phyloP scores from a whole-genome alignment of 2,797 vertebrate species.

The Artibeus lituratus region DNA sequence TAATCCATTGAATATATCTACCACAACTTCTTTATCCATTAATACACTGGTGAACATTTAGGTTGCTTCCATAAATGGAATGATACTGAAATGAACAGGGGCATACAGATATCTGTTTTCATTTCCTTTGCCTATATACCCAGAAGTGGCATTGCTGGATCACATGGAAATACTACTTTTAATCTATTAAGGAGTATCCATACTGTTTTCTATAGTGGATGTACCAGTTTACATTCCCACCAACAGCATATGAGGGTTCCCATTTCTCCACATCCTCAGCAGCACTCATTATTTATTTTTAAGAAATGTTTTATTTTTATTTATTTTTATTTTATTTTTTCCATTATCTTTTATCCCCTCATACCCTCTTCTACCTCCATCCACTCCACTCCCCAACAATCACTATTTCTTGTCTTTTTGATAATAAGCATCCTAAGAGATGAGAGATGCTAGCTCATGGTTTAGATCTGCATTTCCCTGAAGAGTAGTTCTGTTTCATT shows the following conservation, averaged over 20 bases:
- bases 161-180: not conserved
- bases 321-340: too few relatives aligned
- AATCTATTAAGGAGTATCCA: not conserved
- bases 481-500: not conserved
- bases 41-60: not conserved
- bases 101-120: not conserved
- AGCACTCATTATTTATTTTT: not conserved
- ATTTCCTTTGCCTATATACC: not conserved
- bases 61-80: not conserved
- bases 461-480: not conserved
- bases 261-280: not conserved
- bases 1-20: not conserved
- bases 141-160: not conserved
- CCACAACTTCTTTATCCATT: not conserved
- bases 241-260: not conserved
- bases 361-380: too few relatives aligned
- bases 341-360: too few relatives aligned
- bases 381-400: too few relatives aligned
- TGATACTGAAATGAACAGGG: not conserved
- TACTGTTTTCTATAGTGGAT: not conserved
- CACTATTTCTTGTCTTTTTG: not conserved
- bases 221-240: not conserved
- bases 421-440: not conserved
- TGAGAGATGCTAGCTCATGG: not conserved
- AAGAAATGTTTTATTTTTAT: too few relatives aligned